Evolutionary conservation across 2,888 invertebrate species (phyloP).

Genomic region (Thymelicus acteon): DNA sequence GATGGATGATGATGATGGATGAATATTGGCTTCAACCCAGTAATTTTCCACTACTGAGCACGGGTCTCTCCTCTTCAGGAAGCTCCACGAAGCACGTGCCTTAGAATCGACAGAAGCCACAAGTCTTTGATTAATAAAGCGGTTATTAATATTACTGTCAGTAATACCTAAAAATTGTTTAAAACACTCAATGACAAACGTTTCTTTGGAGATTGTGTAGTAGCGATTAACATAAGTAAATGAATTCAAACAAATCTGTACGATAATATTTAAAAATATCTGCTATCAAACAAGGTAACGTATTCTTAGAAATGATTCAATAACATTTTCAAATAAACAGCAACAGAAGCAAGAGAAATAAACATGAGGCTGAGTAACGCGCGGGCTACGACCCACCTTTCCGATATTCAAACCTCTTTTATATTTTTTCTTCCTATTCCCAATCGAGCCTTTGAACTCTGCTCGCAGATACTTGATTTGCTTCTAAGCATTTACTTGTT

Average conservation of each 20-base stretch:
- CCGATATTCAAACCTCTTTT: constrained; percentile 33
- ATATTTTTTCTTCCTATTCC: constrained; percentile 32
- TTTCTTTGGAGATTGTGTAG: too few relatives aligned
- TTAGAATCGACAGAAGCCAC: too few relatives aligned
- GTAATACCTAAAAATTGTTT: too few relatives aligned
- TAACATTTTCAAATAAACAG: constrained; percentile 28
- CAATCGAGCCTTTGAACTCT: constrained; percentile 32
- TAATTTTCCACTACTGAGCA: too few relatives aligned
- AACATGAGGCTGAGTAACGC: constrained; percentile 27
- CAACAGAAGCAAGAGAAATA: constrained; percentile 21
- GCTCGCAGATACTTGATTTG: constrained; percentile 28
- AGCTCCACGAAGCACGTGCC: too few relatives aligned
- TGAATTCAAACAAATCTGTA: not conserved
- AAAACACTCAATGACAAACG: too few relatives aligned
- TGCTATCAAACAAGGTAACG: constrained; percentile 7
- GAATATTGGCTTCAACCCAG: not conserved
- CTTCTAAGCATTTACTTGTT: constrained; percentile 28
- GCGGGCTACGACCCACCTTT: constrained; percentile 10
- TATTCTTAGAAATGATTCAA: not conserved
- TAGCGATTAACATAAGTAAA: too few relatives aligned
- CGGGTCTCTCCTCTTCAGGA: too few relatives aligned
- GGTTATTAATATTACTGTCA: too few relatives aligned
- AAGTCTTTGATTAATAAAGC: too few relatives aligned
- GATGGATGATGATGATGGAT: too few relatives aligned
- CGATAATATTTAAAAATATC: not conserved